Evolutionary conservation across 2,797 vertebrate species (phyloP), one percentile per base, ranked within the genome.

Genomic region (Corythornis leucogaster): DNA sequence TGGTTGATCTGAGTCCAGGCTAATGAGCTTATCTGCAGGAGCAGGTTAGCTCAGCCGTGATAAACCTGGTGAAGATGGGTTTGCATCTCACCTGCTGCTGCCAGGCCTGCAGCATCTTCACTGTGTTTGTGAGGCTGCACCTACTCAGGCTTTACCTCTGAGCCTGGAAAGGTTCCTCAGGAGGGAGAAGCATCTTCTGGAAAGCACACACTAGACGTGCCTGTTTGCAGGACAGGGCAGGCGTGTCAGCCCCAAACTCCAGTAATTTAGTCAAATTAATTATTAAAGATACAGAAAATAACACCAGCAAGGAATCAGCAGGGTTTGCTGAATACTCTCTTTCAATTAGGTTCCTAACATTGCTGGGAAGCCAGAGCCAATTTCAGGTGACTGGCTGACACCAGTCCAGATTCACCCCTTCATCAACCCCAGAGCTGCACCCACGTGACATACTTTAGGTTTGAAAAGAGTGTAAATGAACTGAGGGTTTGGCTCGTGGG

Each of bases 391-490:
- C 86, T 83, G 75, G 64, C 80, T 79, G 76, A 66, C 50, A 55
- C 54, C 35, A 64, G 35, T 48, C 68, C 62, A 80, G 54, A 93
- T 66, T 85, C 30, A 87, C 54, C 71, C 76, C 57, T 77, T 85
- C 54, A 80, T 64, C 8, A 3, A 68, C 45, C 25, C n/a, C 28
- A 77, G 46, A 84, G 75, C 70, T 63, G 38, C 2, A 7, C 48
- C 26, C 8, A 79, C 2, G 1, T 14, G 67, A 85, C 91, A 55
- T 88, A 91, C 92, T 95, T 93, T 87, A 86, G 85, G 50, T 86
- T 88, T 93, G 74, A 85, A 93, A 90, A 80, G 88, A 81, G 85
- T 58, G 62, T 83, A 95, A 92, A 94, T 82, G 90, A 95, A 86
- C 25, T 53, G 73, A 80, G 61, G 91, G 73, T 92, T 93, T 95